These are phyloP conservation scores for Furcifer pardalis DNA, from an alignment of 2,797 vertebrate genomes.

Conservation along the genomic window DNA sequence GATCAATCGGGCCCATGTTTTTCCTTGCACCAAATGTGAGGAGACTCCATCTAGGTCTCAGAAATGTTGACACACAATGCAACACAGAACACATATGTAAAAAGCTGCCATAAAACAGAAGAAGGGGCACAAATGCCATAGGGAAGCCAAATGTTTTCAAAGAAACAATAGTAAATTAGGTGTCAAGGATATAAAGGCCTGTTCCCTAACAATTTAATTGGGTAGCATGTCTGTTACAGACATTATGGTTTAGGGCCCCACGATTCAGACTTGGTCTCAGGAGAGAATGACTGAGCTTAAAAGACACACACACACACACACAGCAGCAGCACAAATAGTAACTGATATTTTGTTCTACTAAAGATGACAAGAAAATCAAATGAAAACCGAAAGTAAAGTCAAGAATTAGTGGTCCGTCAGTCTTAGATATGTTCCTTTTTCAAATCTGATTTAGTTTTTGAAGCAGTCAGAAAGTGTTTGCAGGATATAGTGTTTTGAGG, in stretches of 20 bases:
- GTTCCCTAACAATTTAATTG: slow-evolving; percentile 77
- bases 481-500: slow-evolving; percentile 61
- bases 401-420: slow-evolving; percentile 37
- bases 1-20: slow-evolving; percentile 61
- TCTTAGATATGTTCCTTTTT: slow-evolving; percentile 23
- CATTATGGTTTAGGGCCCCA: slow-evolving; percentile 73
- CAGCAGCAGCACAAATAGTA: slow-evolving; percentile 26
- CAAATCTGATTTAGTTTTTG: slow-evolving; percentile 55
- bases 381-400: slow-evolving; percentile 70
- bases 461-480: slow-evolving; percentile 33
- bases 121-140: slow-evolving; percentile 70
- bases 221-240: slow-evolving; percentile 76
- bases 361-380: slow-evolving; percentile 69
- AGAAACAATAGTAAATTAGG: slow-evolving; percentile 81
- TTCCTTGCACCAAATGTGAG: slow-evolving; percentile 30
- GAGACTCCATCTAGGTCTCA: slow-evolving; percentile 67
- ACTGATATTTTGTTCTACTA: slow-evolving; percentile 65
- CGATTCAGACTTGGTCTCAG: slow-evolving; percentile 59
- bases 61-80: slow-evolving; percentile 62
- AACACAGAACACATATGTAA: slow-evolving; percentile 59
- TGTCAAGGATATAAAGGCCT: slow-evolving; percentile 79
- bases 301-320: not conserved
- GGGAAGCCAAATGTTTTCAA: slow-evolving; percentile 76
- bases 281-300: slow-evolving; percentile 48
- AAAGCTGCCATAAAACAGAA: slow-evolving; percentile 72